Evolutionary conservation across 1,140 invertebrate species (phyloP), one percentile per base, ranked within the genome.

Genomic region (Meloidogyne hapla): DNA sequence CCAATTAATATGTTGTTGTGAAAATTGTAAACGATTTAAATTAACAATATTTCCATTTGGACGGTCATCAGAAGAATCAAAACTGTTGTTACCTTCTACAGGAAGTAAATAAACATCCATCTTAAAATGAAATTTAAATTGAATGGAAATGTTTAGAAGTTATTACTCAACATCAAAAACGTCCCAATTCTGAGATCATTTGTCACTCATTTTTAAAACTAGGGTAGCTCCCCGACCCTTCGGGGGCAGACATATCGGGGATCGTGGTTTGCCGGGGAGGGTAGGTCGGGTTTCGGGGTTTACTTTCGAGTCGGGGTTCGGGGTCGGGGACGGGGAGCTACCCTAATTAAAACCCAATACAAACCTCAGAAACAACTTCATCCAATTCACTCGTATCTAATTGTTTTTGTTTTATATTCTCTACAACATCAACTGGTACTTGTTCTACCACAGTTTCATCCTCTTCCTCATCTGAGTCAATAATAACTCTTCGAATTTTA

Each of bases 21-120:
- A 56, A 21, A 73, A 73, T 33, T 73, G 70, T 25, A 73, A 64
- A 25, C 70, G 70, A 33, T 73, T 73, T 12, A 56, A 56, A 73
- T 63, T 61, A 12, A 73, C 70, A 62, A 42, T 26, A 61, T 56
- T 33, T 45, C 45, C 33, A 28, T 25, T 45, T 13, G 21, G 1
- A 15, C 18, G 38, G 28, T 69, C 48, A 23, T 21, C 67, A 1
- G 28, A n/a, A n/a, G n/a, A n/a, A 15, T 23, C 28, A 18, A 61
- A 42, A 45, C 15, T 73, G 13, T 6, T 64, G n/a, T 18, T 25
- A 21, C 28, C 26, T 8, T 62, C 56, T 28, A 45, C 23, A 5
- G 68, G 68, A 15, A 70, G 38, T 18, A 73, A 10, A 73, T 15
- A 73, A 38, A 73, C 56, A 64, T 64, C 56, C 28, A 73, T 64